Evolutionary conservation across 2,113 vertebrate species (phyloP), one percentile per base, ranked within the genome.

Genomic region (Sardina pilchardus): DNA sequence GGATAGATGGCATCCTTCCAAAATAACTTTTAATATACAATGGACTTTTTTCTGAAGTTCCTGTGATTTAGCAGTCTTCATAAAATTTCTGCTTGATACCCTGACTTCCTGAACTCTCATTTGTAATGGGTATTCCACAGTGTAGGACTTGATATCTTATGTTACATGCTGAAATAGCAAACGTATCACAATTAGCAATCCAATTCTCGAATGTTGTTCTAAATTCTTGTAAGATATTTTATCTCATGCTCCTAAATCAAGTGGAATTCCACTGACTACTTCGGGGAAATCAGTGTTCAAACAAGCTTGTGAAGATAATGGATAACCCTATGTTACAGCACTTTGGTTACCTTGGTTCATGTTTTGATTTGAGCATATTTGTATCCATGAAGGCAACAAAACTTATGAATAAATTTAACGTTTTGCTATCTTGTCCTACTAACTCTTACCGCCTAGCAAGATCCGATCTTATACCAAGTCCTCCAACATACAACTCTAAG

Each of bases 401-500:
- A 1, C 36, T 39, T 78, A 36, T 78, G 34, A 30, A 67, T 67
- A 7, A 4, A n/a, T 19, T 86, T 24, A 59, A 26, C 63, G 0
- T 81, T 42, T 81, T 67, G 56, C 26, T n/a, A 4, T 59, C 82
- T 26, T 36, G 24, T 30, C 83, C 34, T 90, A 39, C 21, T 87
- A 92, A 81, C 42, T 14, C 12, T 34, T 78, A 14, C 12, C 14
- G 39, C 75, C 83, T 81, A 99, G 97, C 89, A 45, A 96, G 98
- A 16, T 94, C 96, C 88, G 94, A 95, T 24, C 94, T 97, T 19
- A 96, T 99, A 87, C 97, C 97, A 86, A 99, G 96, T 81, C 98
- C 97, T 7, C 98, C 97, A 0, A 99, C 97, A 14, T 99, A 96
- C 93, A 99, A 99, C 85, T 93, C 93, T 0, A 96, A 94, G 0